A percentile compares a stretch with the other conserved stretches of the same genome.
phyloP scores from a whole-genome alignment of 2,888 invertebrate species.

The Electrophaes corylata region DNA sequence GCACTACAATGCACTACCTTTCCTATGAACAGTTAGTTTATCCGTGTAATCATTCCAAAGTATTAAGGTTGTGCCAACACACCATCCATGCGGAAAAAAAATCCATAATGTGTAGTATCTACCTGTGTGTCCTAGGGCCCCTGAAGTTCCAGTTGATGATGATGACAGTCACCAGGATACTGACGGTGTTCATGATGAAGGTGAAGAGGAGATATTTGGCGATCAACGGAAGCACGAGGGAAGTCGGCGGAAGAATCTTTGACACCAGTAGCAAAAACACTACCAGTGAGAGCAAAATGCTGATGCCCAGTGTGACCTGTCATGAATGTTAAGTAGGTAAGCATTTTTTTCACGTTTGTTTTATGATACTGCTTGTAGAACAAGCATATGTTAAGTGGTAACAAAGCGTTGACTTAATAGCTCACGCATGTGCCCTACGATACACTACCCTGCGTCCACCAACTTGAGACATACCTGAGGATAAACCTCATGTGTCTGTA shows the following conservation, averaged over 20 bases:
- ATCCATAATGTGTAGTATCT: conserved; percentile 23
- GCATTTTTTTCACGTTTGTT: conserved; percentile 2
- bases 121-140: conserved; percentile 97
- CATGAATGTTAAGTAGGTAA: conserved; percentile 40
- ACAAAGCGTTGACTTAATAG: too few species aligned
- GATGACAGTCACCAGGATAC: conserved; percentile 99
- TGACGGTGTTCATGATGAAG: conserved; percentile 99
- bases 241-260: conserved; percentile 99
- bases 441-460: too few species aligned
- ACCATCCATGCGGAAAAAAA: too few species aligned
- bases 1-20: too few species aligned
- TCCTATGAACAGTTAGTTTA: too few species aligned
- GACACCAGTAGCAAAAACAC: conserved; percentile 99
- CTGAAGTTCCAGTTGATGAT: conserved; percentile 99
- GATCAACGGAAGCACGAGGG: conserved; percentile 98
- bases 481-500: too few species aligned
- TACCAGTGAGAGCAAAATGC: conserved; percentile 99
- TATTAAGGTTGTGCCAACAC: too few species aligned
- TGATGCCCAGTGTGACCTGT: conserved; percentile 96
- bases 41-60: too few species aligned
- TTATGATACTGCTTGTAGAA: too few species aligned
- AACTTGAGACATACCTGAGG: too few species aligned
- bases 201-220: conserved; percentile 99
- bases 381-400: too few species aligned
- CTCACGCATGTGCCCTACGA: too few species aligned